Percentiles rank a stretch among this genome's conserved stretches.
phyloP scores from a whole-genome alignment of 2,888 invertebrate species.

The Leptinotarsa haldemani region DNA sequence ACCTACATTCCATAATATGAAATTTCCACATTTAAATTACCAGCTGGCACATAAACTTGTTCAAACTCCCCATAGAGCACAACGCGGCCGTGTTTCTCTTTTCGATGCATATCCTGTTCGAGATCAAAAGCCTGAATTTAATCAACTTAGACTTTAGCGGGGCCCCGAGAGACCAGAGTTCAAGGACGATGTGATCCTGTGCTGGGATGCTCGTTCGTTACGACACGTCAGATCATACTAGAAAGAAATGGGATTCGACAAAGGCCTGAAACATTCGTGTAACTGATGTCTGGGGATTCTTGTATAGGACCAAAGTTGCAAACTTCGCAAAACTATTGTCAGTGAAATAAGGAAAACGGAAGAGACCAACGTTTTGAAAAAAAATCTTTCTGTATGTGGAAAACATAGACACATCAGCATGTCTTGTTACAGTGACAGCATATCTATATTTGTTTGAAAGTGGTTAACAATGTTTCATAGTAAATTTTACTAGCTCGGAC shows the following conservation, averaged over 20 bases:
- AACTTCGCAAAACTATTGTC: background rate
- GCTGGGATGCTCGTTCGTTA: background rate
- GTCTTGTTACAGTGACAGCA: no score
- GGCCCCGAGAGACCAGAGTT: conserved; percentile 14
- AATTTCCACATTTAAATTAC: conserved; percentile 29
- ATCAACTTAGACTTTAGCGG: conserved; percentile 36
- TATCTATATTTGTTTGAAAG: no score
- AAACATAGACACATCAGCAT: no score
- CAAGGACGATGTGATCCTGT: conserved; percentile 20
- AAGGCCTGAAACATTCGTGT: background rate
- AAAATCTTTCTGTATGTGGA: background rate
- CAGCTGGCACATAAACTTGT: conserved; percentile 22
- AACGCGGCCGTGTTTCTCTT: conserved; percentile 27
- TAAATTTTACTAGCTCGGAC: no score
- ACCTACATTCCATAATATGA: background rate
- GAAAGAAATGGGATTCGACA: conserved; percentile 4
- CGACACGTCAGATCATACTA: background rate
- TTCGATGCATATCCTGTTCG: conserved; percentile 33
- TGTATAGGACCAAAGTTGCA: background rate
- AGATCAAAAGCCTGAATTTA: conserved; percentile 42
- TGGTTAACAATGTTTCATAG: no score
- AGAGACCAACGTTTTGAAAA: background rate
- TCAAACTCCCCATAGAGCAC: conserved; percentile 27
- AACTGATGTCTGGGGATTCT: background rate
- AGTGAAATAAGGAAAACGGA: background rate